phyloP scores from a whole-genome alignment of 2,797 vertebrate genomes.

The Podargus strigoides region DNA sequence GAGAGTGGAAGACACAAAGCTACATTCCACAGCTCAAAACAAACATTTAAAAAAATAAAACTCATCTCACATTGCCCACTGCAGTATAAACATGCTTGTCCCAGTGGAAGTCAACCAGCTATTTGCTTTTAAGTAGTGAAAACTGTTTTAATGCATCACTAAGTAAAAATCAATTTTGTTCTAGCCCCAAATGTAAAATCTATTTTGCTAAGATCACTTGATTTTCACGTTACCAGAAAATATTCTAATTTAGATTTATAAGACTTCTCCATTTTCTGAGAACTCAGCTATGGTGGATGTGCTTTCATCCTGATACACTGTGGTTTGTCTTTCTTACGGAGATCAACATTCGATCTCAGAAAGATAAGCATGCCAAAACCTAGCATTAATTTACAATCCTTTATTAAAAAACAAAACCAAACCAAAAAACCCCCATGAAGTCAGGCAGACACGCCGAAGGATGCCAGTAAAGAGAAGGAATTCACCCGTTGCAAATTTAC shows the following conservation, averaged over 20 bases:
- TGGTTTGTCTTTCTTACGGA: accelerated
- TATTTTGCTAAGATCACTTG: not conserved
- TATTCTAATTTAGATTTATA: not conserved
- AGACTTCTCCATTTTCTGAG: not conserved
- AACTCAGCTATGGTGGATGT: accelerated
- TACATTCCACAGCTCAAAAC: not conserved
- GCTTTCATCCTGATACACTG: not conserved
- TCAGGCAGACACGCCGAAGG: not conserved
- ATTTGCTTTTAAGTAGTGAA: not conserved
- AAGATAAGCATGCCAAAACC: not conserved
- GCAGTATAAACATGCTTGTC: accelerated
- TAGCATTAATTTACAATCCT: not conserved
- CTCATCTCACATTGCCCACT: not conserved
- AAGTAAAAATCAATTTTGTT: conserved; percentile 27
- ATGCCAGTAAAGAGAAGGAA: not conserved
- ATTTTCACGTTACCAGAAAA: not conserved
- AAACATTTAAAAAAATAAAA: not conserved
- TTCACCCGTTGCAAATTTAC: not conserved
- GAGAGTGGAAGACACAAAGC: not conserved
- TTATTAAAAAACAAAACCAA: not conserved
- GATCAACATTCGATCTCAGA: not conserved
- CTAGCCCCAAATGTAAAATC: not conserved
- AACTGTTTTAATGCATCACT: not conserved
- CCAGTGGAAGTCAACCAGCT: not conserved
- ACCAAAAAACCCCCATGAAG: too few relatives aligned